Conservation (phyloP, 1,140 invertebrate genomes). For the Drosophila nebulosa region DNA sequence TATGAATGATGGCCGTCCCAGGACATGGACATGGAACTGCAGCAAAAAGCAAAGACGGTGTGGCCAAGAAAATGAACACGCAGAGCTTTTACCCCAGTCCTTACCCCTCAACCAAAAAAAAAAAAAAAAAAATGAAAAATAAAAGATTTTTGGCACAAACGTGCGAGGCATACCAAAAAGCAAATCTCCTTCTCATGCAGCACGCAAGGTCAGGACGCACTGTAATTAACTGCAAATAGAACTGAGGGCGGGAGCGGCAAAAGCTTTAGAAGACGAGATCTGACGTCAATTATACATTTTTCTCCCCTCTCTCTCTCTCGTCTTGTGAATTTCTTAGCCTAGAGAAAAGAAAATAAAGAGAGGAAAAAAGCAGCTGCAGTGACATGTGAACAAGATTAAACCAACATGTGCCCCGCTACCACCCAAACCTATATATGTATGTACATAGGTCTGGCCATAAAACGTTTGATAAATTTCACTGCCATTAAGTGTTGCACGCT, state of each 20-base stretch:
- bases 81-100: constrained; percentile 39
- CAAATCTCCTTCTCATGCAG: constrained; percentile 36
- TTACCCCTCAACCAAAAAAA: constrained; percentile 45
- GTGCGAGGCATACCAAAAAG: constrained; percentile 54
- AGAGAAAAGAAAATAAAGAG: constrained; percentile 11
- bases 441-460: constrained; percentile 18
- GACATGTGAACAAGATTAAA: constrained; percentile 55
- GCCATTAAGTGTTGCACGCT: constrained; percentile 64
- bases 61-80: constrained; percentile 63
- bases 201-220: constrained; percentile 65
- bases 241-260: not conserved
- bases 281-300: constrained; percentile 66
- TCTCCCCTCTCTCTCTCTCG: constrained; percentile 7
- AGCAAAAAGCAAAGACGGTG: constrained; percentile 12
- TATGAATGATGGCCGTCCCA: constrained; percentile 62
- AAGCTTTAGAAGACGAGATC: constrained; percentile 34
- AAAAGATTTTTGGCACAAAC: constrained; percentile 75
- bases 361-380: constrained; percentile 39
- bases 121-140: constrained; percentile 77
- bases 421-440: not conserved
- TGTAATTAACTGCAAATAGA: constrained; percentile 71
- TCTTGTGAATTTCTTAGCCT: no score
- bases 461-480: constrained; percentile 61
- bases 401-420: not conserved
- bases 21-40: constrained; percentile 31